Evolutionary conservation across 2,797 vertebrate genomes (phyloP).

Genomic region (Podarcis siculus): DNA sequence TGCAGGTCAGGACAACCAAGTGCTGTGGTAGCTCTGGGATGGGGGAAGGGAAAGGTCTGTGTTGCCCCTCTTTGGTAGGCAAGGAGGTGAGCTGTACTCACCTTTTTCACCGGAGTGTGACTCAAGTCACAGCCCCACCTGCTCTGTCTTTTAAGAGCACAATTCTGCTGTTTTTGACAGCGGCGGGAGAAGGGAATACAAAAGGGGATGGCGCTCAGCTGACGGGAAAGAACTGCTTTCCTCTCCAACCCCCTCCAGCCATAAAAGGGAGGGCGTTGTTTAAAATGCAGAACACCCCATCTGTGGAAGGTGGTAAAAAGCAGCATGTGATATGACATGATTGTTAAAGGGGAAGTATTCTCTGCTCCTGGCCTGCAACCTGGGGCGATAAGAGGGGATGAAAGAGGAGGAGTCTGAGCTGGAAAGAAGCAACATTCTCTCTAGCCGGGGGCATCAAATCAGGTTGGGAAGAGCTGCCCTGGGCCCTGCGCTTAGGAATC

Average conservation of each 20-base stretch:
- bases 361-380: conserved; percentile 18
- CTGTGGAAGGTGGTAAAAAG: background rate
- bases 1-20: background rate
- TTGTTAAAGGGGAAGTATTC: background rate
- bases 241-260: background rate
- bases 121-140: background rate
- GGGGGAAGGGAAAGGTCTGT: background rate
- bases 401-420: background rate
- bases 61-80: background rate
- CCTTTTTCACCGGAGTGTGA: background rate
- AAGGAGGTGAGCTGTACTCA: background rate
- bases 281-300: background rate
- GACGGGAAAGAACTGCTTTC: background rate
- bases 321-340: conserved; percentile 29
- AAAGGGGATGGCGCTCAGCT: background rate
- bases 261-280: conserved; percentile 10
- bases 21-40: background rate
- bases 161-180: background rate
- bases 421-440: conserved; percentile 1
- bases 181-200: background rate
- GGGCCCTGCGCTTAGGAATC: background rate
- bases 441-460: conserved; percentile 3
- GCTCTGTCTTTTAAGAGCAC: background rate
- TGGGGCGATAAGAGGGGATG: background rate
- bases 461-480: conserved; percentile 8